Evolutionary conservation across 2,888 invertebrate species (phyloP).

Genomic region (Drosophila emarginata): DNA sequence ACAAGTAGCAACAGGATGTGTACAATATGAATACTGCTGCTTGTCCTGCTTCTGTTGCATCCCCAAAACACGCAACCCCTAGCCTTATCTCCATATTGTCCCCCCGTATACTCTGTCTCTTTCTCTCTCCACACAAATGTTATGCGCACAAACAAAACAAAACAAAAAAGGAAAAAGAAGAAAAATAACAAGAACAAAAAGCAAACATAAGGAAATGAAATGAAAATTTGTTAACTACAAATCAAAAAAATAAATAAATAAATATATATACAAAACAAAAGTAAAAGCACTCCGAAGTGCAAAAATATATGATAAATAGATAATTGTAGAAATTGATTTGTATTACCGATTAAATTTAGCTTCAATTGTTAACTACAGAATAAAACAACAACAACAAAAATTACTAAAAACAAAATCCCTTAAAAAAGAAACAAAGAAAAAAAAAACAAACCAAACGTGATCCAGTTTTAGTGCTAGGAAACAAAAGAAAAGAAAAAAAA

Average conservation of each 20-base stretch:
- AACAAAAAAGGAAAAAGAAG: conserved; percentile 23
- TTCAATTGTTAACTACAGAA: conserved; percentile 45
- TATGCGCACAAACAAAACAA: conserved; percentile 70
- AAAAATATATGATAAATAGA: conserved; percentile 20
- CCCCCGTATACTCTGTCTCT: not conserved
- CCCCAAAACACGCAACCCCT: conserved; percentile 18
- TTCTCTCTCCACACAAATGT: conserved; percentile 43
- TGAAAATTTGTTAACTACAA: conserved; percentile 63
- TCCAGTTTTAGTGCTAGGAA: conserved; percentile 38
- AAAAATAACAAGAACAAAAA: too few relatives aligned
- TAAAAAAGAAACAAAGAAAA: conserved; percentile 9
- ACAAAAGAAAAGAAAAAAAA: too few relatives aligned
- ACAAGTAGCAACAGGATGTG: conserved; percentile 24
- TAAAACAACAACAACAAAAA: conserved; percentile 5
- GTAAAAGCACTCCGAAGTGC: conserved; percentile 53
- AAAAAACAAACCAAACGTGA: conserved; percentile 54
- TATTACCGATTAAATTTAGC: conserved; percentile 38
- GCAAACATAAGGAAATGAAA: conserved; percentile 20
- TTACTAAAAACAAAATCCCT: conserved; percentile 1
- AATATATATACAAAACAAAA: not conserved
- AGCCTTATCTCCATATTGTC: not conserved
- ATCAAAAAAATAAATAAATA: conserved; percentile 33
- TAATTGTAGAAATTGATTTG: conserved; percentile 27
- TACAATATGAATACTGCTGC: conserved; percentile 24
- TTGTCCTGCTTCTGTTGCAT: conserved; percentile 6